A percentile compares a stretch with the other conserved stretches of the same genome.
Conservation (phyloP, 1,140 invertebrate species). For the Helicoverpa armigera region DNA sequence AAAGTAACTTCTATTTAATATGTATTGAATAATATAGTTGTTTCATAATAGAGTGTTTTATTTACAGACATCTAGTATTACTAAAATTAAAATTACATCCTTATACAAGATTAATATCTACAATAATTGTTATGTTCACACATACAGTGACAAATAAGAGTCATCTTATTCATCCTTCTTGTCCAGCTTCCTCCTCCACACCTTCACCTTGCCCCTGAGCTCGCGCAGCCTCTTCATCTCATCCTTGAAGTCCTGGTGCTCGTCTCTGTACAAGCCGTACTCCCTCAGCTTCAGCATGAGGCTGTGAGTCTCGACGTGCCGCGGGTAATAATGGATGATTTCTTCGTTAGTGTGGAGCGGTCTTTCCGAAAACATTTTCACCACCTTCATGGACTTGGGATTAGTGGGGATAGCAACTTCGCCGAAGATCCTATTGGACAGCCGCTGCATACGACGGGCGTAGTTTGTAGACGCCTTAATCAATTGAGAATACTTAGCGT, state of each 20-base stretch:
- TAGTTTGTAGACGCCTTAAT: constrained; percentile 92
- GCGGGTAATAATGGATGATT: constrained; percentile 95
- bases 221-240: constrained; percentile 93
- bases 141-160: too few relatives aligned
- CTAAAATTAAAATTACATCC: neutral
- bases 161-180: constrained; percentile 52
- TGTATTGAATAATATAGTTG: neutral
- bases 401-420: constrained; percentile 93
- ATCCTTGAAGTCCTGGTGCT: constrained; percentile 97
- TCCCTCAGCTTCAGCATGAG: constrained; percentile 91
- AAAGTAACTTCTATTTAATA: constrained; percentile 16
- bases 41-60: constrained; percentile 11
- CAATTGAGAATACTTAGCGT: constrained; percentile 90
- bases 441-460: constrained; percentile 93
- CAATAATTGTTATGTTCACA: too few relatives aligned
- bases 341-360: constrained; percentile 92
- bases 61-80: neutral
- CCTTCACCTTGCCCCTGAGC: constrained; percentile 92
- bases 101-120: too few relatives aligned
- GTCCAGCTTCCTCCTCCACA: constrained; percentile 72
- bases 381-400: constrained; percentile 93
- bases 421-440: constrained; percentile 96
- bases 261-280: constrained; percentile 95
- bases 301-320: constrained; percentile 91
- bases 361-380: constrained; percentile 91